Evolutionary conservation across 2,113 vertebrate species (phyloP), one percentile per base, ranked within the genome.

Genomic region (Circaetus cinerascens): DNA sequence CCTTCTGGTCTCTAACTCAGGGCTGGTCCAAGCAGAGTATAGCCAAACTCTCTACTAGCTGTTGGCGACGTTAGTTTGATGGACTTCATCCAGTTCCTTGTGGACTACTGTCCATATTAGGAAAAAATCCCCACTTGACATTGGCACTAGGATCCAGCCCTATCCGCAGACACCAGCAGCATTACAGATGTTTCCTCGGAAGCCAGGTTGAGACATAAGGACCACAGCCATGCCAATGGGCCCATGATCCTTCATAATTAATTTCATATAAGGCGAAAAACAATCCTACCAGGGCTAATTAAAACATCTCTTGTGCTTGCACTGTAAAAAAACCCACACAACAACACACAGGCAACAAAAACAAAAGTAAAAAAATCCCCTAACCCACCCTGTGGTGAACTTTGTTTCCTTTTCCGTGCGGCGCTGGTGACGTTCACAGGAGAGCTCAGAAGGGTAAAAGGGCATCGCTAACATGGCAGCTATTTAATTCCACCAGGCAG

Each of bases 21-120:
- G 88, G 68, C 74, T 84, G 86, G 60, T 74, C 79, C 80, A 78
- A 89, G 43, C 13, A 60, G 66, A 75, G 73, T 10, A 72, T 13
- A 84, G 91, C 76, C 93, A 91, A 94, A 75, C 59, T 60, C 87
- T 78, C 91, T 75, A 80, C 76, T 56, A 72, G 68, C 72, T 92
- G 56, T 5, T 84, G 79, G 83, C 64, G 2, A 81, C 1, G 11
- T 36, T 72, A 88, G 48, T 27, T 88, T 4, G 55, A 95, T 93
- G 96, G 96, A 91, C 55, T 79, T 38, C 50, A 19, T 89, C 94
- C 94, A 95, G 90, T 67, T 34, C 57, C 69, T 79, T 59, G 94
- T 69, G 94, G 87, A 93, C 89, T 89, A 59, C 96, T 86, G 93
- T 72, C 90, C 90, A 76, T 88, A 91, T 88, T 94, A 93, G 94